phyloP scores from a whole-genome alignment of 2,888 invertebrate genomes.

The Drosophila nr. fundita region DNA sequence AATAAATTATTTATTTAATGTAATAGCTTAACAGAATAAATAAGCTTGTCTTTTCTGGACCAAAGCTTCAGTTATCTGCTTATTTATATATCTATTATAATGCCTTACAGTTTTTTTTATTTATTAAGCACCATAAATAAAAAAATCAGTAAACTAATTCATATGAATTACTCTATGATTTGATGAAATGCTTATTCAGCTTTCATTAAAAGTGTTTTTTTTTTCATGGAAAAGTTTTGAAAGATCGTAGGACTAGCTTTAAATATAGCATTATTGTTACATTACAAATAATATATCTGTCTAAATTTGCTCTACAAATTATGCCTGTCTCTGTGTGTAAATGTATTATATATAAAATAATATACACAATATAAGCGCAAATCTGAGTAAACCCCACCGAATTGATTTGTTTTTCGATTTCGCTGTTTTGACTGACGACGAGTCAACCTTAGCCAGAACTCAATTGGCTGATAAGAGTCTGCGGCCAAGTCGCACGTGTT shows the following conservation, averaged over 20 bases:
- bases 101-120: no score
- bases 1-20: neutral
- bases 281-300: neutral
- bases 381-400: neutral
- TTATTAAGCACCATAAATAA: no score
- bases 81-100: neutral
- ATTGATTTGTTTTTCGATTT: neutral
- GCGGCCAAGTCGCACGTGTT: slow-evolving; percentile 26
- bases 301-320: neutral
- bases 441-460: neutral
- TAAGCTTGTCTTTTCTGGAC: no score
- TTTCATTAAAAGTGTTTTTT: neutral
- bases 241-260: neutral
- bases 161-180: neutral
- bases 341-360: neutral
- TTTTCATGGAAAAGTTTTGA: neutral
- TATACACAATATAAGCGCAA: no score
- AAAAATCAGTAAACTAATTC: neutral
- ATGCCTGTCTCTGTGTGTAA: neutral
- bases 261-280: neutral
- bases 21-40: neutral
- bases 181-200: neutral
- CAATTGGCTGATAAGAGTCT: slow-evolving; percentile 39
- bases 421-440: neutral
- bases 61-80: neutral